Evolutionary conservation across 2,797 vertebrate genomes (phyloP), one percentile per base, ranked within the genome.

Genomic region (Dendrocincla fuliginosa): DNA sequence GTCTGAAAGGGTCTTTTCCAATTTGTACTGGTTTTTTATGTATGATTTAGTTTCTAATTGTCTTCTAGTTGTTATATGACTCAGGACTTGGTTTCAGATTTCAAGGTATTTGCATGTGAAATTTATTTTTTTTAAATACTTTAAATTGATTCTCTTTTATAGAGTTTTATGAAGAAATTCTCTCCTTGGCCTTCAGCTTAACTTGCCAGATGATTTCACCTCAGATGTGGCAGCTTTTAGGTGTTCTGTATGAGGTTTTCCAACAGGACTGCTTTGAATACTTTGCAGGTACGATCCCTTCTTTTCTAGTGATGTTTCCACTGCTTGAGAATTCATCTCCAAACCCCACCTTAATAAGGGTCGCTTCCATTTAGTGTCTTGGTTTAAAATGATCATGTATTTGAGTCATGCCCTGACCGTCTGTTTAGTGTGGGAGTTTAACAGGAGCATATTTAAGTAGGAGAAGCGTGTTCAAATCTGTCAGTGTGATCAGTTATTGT

Each of bases 141-240:
- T 91, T 17, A 87, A 74, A 46, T 39, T 47, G 16, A 76, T 79
- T 92, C 22, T 95, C 37, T 53, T 64, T 94, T 96, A 37, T 97
- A 99, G 99, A 99, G 96, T 99, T 99, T 96, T 99, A 99, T 13
- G 99, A 99, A 98, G 99, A 99, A 98, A 99, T 99, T 95, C 98
- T 99, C 39, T 99, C 99, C 2, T 96, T 99, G 97, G 99, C 99
- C 1, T 99, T 99, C 64, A 99, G 99, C 77, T 98, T 99, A 96
- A 99, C 99, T 10, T 99, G 99, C 97, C 99, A 99, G 98, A 98
- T 98, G 89, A 98, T 99, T 96, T 99, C 99, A 47, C 98, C 99
- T 73, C 99, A 99, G 95, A 99, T 99, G 99, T 99, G 99, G 99
- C 99, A 99, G 97, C 98, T 99, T 47, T 98, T 99, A 18, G 98